These are phyloP conservation scores for Drosophila merina DNA, from an alignment of 2,888 invertebrate species.

Conservation along the genomic window DNA sequence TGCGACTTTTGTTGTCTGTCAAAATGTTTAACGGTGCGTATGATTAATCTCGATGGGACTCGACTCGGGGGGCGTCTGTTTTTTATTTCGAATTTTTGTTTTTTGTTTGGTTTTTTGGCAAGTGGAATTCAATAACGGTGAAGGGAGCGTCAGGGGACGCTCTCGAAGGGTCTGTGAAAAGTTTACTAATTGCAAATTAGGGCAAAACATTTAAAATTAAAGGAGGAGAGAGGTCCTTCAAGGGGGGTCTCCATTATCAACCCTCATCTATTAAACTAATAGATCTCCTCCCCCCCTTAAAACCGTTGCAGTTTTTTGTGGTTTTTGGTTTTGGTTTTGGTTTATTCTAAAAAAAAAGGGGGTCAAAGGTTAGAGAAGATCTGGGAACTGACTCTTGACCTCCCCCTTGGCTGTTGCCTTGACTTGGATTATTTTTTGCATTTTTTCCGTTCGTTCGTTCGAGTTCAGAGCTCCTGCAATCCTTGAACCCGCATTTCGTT, in stretches of 20 bases:
- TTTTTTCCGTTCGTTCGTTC: not conserved
- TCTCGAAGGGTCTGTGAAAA: constrained; percentile 6
- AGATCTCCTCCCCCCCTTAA: not conserved
- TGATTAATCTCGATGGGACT: constrained; percentile 60
- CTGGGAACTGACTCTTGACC: constrained; percentile 31
- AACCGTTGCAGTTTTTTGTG: not conserved
- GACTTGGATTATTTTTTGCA: constrained; percentile 28
- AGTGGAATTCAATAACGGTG: constrained; percentile 31
- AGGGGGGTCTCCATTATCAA: too few species aligned
- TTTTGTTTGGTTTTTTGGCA: constrained; percentile 5
- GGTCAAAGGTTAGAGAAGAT: not conserved
- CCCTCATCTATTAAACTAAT: too few species aligned
- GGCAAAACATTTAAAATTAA: constrained; percentile 46
- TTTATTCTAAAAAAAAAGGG: not conserved
- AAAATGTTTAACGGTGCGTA: constrained; percentile 65
- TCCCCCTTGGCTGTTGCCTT: constrained; percentile 21
- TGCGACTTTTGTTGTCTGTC: constrained; percentile 40
- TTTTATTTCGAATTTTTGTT: not conserved
- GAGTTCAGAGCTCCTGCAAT: constrained; percentile 41
- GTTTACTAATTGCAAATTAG: constrained; percentile 67
- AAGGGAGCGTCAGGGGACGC: not conserved
- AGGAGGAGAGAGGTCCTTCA: too few species aligned
- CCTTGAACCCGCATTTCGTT: constrained; percentile 60
- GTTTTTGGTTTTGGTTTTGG: not conserved
- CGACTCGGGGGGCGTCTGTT: constrained; percentile 8